These are phyloP conservation scores for Crepidodera aurea DNA, from an alignment of 2,888 invertebrate genomes.

Conservation along the genomic window DNA sequence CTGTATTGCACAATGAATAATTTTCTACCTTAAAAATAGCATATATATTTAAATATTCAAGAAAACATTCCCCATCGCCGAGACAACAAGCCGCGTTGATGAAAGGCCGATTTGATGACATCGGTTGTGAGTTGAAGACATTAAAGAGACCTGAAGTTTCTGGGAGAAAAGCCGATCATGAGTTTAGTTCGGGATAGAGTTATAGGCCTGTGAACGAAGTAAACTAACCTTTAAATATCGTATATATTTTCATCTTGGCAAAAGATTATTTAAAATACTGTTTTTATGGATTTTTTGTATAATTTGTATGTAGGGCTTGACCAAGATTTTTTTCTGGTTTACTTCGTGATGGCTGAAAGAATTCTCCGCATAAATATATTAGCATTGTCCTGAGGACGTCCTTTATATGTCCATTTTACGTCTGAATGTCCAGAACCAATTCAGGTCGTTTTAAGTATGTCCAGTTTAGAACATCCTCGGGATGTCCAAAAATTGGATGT, in stretches of 20 bases:
- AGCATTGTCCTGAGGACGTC: too few relatives aligned
- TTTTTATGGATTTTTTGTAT: too few relatives aligned
- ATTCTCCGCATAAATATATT: too few relatives aligned
- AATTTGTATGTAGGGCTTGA: too few relatives aligned
- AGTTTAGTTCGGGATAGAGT: neutral
- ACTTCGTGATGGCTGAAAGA: too few relatives aligned
- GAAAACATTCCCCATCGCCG: neutral
- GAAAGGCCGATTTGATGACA: constrained; percentile 15
- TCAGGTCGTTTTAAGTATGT: too few relatives aligned
- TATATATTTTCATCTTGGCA: neutral
- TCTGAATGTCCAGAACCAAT: too few relatives aligned
- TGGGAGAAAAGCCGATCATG: constrained; percentile 6
- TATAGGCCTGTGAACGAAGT: constrained; percentile 7
- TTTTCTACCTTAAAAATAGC: constrained; percentile 4
- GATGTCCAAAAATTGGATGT: too few relatives aligned
- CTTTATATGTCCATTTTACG: too few relatives aligned
- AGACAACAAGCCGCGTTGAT: constrained; percentile 6
- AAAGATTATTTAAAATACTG: too few relatives aligned
- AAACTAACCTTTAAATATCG: neutral
- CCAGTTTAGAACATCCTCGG: too few relatives aligned
- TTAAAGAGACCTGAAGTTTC: constrained; percentile 16
- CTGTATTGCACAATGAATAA: neutral
- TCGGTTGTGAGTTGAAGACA: constrained; percentile 18
- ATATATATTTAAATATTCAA: neutral
- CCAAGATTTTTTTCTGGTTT: too few relatives aligned